phyloP scores from a whole-genome alignment of 2,888 invertebrate species.

The Tuberolachnus salignus region DNA sequence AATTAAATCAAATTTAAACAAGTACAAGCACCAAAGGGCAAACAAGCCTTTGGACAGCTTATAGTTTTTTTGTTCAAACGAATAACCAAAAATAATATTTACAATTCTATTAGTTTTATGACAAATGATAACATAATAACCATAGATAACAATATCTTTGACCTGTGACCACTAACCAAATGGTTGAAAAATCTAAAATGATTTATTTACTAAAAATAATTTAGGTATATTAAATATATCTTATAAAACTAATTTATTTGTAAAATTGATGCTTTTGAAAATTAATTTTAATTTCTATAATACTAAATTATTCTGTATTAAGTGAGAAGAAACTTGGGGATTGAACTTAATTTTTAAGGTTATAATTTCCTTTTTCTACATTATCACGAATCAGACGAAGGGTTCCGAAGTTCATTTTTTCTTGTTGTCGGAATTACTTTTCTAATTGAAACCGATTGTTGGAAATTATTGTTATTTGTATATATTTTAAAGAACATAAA shows the following conservation, averaged over 20 bases:
- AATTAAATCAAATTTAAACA: too few relatives aligned
- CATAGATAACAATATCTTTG: background rate
- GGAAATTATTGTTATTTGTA: too few relatives aligned
- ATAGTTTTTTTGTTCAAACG: too few relatives aligned
- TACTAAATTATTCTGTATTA: background rate
- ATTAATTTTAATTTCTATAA: background rate
- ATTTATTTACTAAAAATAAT: too few relatives aligned
- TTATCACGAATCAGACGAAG: background rate
- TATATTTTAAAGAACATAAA: background rate
- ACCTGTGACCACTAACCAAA: background rate
- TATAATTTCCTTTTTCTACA: background rate
- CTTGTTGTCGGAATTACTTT: too few relatives aligned
- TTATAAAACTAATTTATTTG: background rate
- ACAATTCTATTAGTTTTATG: background rate
- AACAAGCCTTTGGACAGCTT: too few relatives aligned
- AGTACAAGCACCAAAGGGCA: too few relatives aligned
- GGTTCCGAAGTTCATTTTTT: too few relatives aligned
- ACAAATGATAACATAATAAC: background rate
- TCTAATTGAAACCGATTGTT: too few relatives aligned
- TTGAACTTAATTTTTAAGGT: background rate
- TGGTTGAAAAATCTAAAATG: background rate
- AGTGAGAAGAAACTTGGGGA: too few relatives aligned
- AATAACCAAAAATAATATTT: too few relatives aligned
- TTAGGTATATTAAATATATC: background rate
- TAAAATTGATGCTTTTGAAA: background rate